Evolutionary conservation across 1,140 invertebrate species (phyloP), one percentile per base, ranked within the genome.

Genomic region (Calephelis virginiensis): DNA sequence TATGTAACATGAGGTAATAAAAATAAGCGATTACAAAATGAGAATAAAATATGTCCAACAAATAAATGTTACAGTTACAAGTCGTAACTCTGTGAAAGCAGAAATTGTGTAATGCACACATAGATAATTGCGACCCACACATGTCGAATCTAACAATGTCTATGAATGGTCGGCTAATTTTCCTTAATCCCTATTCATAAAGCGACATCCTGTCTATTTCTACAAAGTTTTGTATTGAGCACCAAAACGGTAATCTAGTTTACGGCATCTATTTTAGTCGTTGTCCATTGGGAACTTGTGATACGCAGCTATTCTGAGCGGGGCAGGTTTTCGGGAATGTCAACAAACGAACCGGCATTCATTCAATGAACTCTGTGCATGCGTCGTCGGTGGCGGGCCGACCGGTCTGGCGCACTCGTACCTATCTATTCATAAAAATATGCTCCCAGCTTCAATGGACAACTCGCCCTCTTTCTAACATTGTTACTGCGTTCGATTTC

Each of bases 281-380:
- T 71, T 81, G 80, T 82, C 80, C 84, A 86, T 86, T 78, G 83
- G 86, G 85, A 84, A 82, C 76, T 74, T 60, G 81, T 80, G 84
- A 81, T 85, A 83, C 78, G 75, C 76, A 70, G 84, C 80, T 88
- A 88, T 89, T 89, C 81, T 81, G 81, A 78, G 85, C 85, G 74
- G 76, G 83, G 84, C 86, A 87, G 84, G 85, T 89, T 89, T 89
- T 89, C 85, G 86, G 86, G 85, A 89, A 89, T 89, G 86, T 89
- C 86, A 89, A 89, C 86, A 89, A 86, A 86, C 85, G 78, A 75
- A 84, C 84, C 77, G 79, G 64, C 79, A 81, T 75, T 86, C 85
- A 89, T 89, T 86, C 85, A 89, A 83, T 89, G 86, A 89, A 87
- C 86, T 83, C 86, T 80, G 77, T 82, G 76, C 76, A 71, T 67